Conservation (phyloP, 1,140 invertebrate species). For the Zophobas atratus region DNA sequence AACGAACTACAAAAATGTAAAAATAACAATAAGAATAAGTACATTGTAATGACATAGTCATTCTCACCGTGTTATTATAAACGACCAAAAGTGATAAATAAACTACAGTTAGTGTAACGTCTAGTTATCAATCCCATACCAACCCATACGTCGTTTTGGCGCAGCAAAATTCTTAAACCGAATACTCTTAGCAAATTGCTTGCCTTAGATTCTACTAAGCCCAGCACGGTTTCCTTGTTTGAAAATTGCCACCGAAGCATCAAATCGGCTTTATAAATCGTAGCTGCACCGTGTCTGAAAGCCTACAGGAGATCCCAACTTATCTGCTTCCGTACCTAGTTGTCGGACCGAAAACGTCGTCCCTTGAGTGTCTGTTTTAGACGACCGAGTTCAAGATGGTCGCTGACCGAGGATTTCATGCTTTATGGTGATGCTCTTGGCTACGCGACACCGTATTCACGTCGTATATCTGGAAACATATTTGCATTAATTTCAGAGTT, state of each 20-base stretch:
- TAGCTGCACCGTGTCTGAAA: slow-evolving; percentile 13
- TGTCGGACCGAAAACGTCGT: slow-evolving; percentile 40
- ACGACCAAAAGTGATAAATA: neutral
- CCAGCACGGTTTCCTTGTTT: neutral
- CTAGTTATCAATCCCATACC: too few species aligned
- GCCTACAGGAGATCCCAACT: slow-evolving; percentile 18
- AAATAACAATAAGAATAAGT: too few species aligned
- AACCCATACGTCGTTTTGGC: too few species aligned
- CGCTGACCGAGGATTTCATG: slow-evolving; percentile 44
- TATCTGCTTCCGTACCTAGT: slow-evolving; percentile 39
- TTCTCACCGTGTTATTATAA: too few species aligned
- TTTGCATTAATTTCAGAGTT: slow-evolving; percentile 30
- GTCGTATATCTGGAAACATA: slow-evolving; percentile 33
- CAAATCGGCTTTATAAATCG: slow-evolving; percentile 30
- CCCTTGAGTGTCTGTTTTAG: slow-evolving; percentile 44
- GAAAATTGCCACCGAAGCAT: slow-evolving; percentile 10
- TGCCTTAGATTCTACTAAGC: too few species aligned
- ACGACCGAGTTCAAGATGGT: slow-evolving; percentile 39
- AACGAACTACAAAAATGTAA: too few species aligned
- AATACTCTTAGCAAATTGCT: neutral
- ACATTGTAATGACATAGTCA: too few species aligned
- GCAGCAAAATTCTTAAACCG: neutral
- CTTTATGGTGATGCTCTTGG: slow-evolving; percentile 38
- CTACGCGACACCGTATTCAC: slow-evolving; percentile 15
- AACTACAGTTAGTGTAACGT: too few species aligned